Conservation (phyloP, 1,140 invertebrate species). For the Hypothenemus hampei region DNA sequence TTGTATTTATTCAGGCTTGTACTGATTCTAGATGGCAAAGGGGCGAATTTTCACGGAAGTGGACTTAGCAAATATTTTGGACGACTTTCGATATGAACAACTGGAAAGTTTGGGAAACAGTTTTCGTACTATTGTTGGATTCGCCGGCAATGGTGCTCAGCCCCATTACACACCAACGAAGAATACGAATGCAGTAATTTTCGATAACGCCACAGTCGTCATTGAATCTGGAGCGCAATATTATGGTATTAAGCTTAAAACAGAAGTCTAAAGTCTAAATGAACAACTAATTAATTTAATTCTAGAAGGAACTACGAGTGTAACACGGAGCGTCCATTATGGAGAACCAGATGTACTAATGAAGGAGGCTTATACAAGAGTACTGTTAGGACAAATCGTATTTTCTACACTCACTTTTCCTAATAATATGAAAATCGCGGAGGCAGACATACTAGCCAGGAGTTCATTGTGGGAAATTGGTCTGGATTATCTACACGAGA, state of each 20-base stretch:
- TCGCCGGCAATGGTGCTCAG: conserved; percentile 81
- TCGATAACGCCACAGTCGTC: conserved; percentile 60
- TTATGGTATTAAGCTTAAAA: conserved; percentile 47
- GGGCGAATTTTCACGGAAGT: conserved; percentile 58
- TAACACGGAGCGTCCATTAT: conserved; percentile 87
- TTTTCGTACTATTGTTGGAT: conserved; percentile 86
- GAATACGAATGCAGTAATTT: conserved; percentile 67
- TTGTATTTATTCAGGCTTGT: no score
- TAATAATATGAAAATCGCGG: conserved; percentile 56
- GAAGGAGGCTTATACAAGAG: conserved; percentile 79
- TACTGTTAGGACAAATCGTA: conserved; percentile 82
- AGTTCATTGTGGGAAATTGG: conserved; percentile 74
- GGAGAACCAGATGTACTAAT: conserved; percentile 72
- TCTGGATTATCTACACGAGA: conserved; percentile 80
- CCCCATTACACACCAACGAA: conserved; percentile 84
- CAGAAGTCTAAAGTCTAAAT: background rate
- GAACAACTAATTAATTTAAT: conserved; percentile 3
- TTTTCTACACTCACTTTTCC: conserved; percentile 65
- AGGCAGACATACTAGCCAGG: conserved; percentile 71
- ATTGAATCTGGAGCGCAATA: conserved; percentile 73
- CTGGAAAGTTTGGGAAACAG: conserved; percentile 63
- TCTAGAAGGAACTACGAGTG: conserved; percentile 86
- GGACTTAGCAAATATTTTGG: conserved; percentile 59
- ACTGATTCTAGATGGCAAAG: conserved; percentile 31
- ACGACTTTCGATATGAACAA: conserved; percentile 65